Evolutionary conservation across 2,888 invertebrate species (phyloP).

Genomic region (Siphlonurus alternatus): DNA sequence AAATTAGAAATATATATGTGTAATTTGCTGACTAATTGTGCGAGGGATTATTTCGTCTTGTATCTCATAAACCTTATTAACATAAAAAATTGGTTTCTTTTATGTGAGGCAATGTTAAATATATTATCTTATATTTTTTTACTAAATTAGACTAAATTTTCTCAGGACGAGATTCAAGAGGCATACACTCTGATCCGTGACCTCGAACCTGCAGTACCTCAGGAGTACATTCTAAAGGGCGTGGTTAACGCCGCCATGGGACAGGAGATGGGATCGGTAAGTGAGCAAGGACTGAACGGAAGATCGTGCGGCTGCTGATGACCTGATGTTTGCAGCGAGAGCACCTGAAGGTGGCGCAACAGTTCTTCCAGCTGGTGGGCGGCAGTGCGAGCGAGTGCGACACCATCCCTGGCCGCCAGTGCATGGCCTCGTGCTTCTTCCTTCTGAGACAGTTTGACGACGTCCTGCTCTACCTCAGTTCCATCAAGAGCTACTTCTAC

Average conservation of each 20-base stretch:
- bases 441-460: slow-evolving; percentile 89
- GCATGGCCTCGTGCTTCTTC: slow-evolving; percentile 97
- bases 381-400: slow-evolving; percentile 95
- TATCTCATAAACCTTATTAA: too few relatives aligned
- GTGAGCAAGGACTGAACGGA: slow-evolving; percentile 23
- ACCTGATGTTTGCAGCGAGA: slow-evolving; percentile 51
- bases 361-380: slow-evolving; percentile 91
- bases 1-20: too few relatives aligned
- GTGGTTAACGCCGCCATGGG: slow-evolving; percentile 89
- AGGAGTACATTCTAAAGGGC: slow-evolving; percentile 92
- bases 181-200: slow-evolving; percentile 81
- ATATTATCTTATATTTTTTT: too few relatives aligned
- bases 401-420: slow-evolving; percentile 91
- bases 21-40: too few relatives aligned
- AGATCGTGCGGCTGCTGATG: too few relatives aligned
- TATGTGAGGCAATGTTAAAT: too few relatives aligned
- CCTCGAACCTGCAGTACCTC: slow-evolving; percentile 80
- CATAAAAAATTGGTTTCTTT: too few relatives aligned
- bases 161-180: slow-evolving; percentile 61
- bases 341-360: slow-evolving; percentile 85
- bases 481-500: slow-evolving; percentile 90
- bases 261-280: slow-evolving; percentile 79
- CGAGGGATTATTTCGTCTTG: too few relatives aligned
- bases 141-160: too few relatives aligned
- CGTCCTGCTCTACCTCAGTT: slow-evolving; percentile 88